Evolutionary conservation across 1,140 invertebrate genomes (phyloP).

Genomic region (Pogonomyrmex californicus): DNA sequence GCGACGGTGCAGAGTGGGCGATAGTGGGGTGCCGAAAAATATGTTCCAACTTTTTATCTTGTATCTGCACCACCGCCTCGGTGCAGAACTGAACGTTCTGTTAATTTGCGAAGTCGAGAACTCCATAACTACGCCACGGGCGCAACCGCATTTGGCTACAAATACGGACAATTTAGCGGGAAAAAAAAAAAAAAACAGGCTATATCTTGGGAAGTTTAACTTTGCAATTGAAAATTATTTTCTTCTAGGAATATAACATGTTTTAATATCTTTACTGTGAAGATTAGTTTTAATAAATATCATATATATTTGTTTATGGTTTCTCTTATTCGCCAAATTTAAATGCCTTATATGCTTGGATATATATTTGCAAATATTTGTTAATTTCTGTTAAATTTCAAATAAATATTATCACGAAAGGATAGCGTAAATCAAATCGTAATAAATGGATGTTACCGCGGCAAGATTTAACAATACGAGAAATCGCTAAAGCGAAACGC

Average conservation of each 20-base stretch:
- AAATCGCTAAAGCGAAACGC: slow-evolving; percentile 37
- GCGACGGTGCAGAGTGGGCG: slow-evolving; percentile 57
- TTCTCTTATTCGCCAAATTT: neutral
- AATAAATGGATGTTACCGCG: neutral
- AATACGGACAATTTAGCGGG: neutral
- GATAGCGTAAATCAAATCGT: neutral
- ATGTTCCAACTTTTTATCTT: slow-evolving; percentile 82
- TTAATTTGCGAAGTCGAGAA: slow-evolving; percentile 74
- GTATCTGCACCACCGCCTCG: slow-evolving; percentile 73
- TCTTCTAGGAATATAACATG: neutral
- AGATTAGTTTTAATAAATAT: neutral
- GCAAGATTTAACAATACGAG: slow-evolving; percentile 43
- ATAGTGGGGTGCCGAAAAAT: slow-evolving; percentile 77
- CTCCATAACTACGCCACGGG: neutral
- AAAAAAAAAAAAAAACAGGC: neutral
- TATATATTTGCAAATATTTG: neutral
- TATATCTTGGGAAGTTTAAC: neutral
- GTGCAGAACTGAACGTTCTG: slow-evolving; percentile 55
- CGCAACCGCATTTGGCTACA: neutral
- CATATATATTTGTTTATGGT: neutral
- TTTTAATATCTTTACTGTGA: neutral
- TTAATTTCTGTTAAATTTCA: neutral
- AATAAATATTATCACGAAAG: neutral
- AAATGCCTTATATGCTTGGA: neutral
- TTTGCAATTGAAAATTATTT: neutral